Conservation (phyloP, 2,888 invertebrate species). For the Lasioglossum morio region DNA sequence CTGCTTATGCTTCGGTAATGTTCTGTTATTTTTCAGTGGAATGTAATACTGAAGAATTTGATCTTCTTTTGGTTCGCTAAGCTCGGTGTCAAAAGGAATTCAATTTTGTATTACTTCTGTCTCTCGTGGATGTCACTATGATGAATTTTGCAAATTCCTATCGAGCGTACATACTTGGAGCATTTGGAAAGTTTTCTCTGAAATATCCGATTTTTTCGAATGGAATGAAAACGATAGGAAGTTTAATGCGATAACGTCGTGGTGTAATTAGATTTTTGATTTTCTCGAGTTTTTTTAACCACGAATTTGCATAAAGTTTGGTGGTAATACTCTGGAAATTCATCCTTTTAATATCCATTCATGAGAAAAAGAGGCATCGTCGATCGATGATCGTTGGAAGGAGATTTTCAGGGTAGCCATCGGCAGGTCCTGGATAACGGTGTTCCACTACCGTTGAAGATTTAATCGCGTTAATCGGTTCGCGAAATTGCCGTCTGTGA, state of each 20-base stretch:
- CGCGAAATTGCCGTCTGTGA: conserved; percentile 32
- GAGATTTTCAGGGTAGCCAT: neutral
- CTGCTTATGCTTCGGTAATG: neutral
- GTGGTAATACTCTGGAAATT: neutral
- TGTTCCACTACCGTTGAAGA: conserved; percentile 21
- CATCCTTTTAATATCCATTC: neutral
- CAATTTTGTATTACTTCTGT: too few relatives aligned
- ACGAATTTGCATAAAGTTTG: neutral
- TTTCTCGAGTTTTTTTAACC: neutral
- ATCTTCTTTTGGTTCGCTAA: too few relatives aligned
- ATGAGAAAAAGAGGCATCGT: neutral
- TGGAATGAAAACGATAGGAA: neutral
- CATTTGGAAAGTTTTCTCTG: neutral
- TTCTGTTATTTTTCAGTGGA: neutral
- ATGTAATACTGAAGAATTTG: too few relatives aligned
- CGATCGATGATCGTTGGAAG: neutral
- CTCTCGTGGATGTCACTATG: too few relatives aligned
- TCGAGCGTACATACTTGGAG: too few relatives aligned
- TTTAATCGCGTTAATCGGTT: conserved; percentile 47
- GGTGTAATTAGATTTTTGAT: neutral
- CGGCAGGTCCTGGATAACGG: conserved; percentile 8
- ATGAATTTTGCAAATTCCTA: too few relatives aligned
- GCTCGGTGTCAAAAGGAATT: too few relatives aligned
- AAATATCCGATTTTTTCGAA: neutral
- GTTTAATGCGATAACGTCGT: neutral